These are phyloP conservation scores for Sarcophaga subvicina DNA, from an alignment of 2,888 invertebrate species.

Conservation along the genomic window DNA sequence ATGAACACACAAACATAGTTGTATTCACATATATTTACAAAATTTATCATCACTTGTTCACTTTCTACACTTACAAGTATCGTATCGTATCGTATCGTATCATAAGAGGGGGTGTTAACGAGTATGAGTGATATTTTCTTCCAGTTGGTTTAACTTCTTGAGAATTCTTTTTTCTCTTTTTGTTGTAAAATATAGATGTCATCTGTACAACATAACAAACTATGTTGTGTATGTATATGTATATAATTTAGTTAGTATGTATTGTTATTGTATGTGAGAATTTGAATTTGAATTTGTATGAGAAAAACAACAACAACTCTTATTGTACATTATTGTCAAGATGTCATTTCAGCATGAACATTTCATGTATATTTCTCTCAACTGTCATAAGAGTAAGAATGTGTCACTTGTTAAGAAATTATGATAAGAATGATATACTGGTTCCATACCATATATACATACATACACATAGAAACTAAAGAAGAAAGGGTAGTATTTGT, in stretches of 20 bases:
- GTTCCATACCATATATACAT: too few relatives aligned
- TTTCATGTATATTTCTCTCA: constrained; percentile 34
- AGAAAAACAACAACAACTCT: constrained; percentile 11
- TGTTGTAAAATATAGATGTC: background rate
- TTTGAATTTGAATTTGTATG: constrained; percentile 10
- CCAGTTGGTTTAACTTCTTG: background rate
- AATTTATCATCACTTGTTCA: constrained; percentile 54
- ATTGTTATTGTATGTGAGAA: constrained; percentile 5
- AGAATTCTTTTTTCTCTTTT: background rate
- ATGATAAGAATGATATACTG: too few relatives aligned
- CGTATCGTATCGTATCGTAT: background rate
- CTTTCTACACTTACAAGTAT: constrained; percentile 11
- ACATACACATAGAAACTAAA: too few relatives aligned
- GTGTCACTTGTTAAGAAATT: too few relatives aligned
- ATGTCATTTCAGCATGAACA: constrained; percentile 52
- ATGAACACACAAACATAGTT: background rate
- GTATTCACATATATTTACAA: constrained; percentile 1
- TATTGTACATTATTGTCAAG: constrained; percentile 48
- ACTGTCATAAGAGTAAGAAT: constrained; percentile 23
- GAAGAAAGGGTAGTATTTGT: too few relatives aligned
- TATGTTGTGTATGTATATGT: background rate
- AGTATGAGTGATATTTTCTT: constrained; percentile 8
- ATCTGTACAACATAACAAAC: too few relatives aligned
- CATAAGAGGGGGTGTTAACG: too few relatives aligned
- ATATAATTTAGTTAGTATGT: background rate